phyloP scores from a whole-genome alignment of 2,888 invertebrate species.

The Lasioglossum oenotherae region DNA sequence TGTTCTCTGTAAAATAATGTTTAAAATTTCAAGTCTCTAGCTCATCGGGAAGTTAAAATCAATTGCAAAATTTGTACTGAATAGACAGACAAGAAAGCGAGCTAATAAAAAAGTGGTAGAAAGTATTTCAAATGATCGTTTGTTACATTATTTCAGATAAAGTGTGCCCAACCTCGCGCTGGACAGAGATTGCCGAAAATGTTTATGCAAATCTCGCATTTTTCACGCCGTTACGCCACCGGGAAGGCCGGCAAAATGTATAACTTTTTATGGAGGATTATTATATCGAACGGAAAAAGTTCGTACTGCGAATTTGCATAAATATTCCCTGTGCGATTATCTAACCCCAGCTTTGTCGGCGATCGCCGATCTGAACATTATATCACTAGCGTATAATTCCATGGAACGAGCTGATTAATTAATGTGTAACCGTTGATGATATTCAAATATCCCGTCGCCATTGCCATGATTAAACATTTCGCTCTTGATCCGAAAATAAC shows the following conservation, averaged over 20 bases:
- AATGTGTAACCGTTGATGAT: background rate
- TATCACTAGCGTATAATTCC: background rate
- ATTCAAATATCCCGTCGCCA: background rate
- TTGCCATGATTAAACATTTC: background rate
- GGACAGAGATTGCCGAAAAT: background rate
- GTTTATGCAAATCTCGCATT: background rate
- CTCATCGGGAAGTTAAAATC: too few relatives aligned
- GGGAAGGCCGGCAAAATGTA: background rate
- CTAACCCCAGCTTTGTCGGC: background rate
- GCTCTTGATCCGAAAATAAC: background rate
- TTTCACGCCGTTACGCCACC: background rate
- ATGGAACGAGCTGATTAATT: background rate
- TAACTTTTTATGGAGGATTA: background rate
- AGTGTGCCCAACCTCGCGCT: background rate
- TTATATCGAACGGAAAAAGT: constrained; percentile 4
- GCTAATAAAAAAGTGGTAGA: background rate
- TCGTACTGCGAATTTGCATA: background rate
- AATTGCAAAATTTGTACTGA: too few relatives aligned
- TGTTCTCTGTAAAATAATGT: too few relatives aligned
- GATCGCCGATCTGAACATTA: background rate
- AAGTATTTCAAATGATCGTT: background rate
- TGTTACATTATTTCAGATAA: background rate
- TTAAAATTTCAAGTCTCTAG: too few relatives aligned
- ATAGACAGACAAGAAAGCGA: too few relatives aligned
- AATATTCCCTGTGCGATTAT: background rate